These are phyloP conservation scores for Lordiphosa stackelbergi DNA, from an alignment of 1,140 invertebrate genomes.

Conservation along the genomic window DNA sequence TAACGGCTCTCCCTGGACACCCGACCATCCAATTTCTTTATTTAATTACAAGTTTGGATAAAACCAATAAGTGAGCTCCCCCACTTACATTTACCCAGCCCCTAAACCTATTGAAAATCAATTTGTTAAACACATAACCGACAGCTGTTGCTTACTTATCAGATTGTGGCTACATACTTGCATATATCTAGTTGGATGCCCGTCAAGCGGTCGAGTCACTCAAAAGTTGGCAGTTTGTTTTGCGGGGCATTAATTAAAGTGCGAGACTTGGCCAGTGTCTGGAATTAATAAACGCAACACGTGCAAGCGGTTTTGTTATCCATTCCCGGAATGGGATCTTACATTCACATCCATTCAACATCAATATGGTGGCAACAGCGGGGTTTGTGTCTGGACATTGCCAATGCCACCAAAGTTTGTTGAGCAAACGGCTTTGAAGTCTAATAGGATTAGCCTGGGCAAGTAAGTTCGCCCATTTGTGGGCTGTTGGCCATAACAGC, in stretches of 20 bases:
- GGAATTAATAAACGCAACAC: slow-evolving; percentile 71
- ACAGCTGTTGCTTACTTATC: slow-evolving; percentile 21
- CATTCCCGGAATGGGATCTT: slow-evolving; percentile 11
- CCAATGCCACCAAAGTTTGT: slow-evolving; percentile 59
- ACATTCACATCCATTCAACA: slow-evolving; percentile 1
- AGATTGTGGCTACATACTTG: too few species aligned
- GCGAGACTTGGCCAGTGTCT: slow-evolving; percentile 24
- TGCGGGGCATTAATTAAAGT: slow-evolving; percentile 54
- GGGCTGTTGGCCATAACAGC: slow-evolving; percentile 31
- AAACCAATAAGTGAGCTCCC: slow-evolving; percentile 4
- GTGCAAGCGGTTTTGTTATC: slow-evolving; percentile 52
- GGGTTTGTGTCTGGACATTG: slow-evolving; percentile 29
- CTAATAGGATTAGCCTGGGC: slow-evolving; percentile 63
- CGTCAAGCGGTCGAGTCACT: slow-evolving; percentile 1
- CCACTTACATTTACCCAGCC: background rate
- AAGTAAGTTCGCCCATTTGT: slow-evolving; percentile 16
- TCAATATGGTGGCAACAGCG: slow-evolving; percentile 15
- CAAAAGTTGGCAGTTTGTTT: slow-evolving; percentile 15
- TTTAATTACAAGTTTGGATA: slow-evolving; percentile 13
- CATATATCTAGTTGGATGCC: too few species aligned
- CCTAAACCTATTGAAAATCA: slow-evolving; percentile 57
- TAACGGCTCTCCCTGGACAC: too few species aligned
- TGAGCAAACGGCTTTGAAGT: slow-evolving; percentile 67
- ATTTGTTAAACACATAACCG: slow-evolving; percentile 39
- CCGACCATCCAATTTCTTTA: slow-evolving; percentile 6